Evolutionary conservation across 2,113 vertebrate genomes (phyloP).

Genomic region (Gorsachius goisagi): DNA sequence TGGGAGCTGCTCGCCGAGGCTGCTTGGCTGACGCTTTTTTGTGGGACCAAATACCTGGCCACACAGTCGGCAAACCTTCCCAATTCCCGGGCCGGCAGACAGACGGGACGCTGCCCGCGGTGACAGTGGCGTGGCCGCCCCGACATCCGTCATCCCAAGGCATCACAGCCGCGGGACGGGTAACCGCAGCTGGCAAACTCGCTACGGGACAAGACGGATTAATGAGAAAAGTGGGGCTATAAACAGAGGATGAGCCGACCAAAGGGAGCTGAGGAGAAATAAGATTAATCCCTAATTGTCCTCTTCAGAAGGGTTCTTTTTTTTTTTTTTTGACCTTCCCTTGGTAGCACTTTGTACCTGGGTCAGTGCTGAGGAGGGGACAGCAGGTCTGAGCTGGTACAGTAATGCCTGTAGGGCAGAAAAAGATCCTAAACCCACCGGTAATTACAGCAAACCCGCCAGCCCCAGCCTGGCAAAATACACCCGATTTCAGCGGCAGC

Average conservation of each 20-base stretch:
- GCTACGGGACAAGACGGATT: background rate
- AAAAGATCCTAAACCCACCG: background rate
- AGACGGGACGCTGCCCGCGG: fast-evolving
- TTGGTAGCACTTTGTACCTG: background rate
- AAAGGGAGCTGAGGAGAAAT: background rate
- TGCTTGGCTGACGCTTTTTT: background rate
- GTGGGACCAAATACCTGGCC: background rate
- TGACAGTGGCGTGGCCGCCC: background rate
- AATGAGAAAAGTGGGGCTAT: background rate
- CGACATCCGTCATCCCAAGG: background rate
- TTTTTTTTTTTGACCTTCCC: background rate
- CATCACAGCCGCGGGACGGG: no score
- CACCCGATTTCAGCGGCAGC: background rate
- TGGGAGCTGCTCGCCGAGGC: background rate
- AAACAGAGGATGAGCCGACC: background rate
- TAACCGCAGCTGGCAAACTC: background rate
- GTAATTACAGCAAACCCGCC: background rate
- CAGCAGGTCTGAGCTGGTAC: background rate
- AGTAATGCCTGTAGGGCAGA: fast-evolving
- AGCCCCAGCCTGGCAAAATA: background rate
- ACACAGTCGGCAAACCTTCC: background rate
- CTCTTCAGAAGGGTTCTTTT: no score
- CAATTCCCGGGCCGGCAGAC: fast-evolving
- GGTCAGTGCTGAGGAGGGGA: background rate
- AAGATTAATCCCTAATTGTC: background rate